Conservation (phyloP, 2,113 vertebrate species). For the Rostratula benghalensis region DNA sequence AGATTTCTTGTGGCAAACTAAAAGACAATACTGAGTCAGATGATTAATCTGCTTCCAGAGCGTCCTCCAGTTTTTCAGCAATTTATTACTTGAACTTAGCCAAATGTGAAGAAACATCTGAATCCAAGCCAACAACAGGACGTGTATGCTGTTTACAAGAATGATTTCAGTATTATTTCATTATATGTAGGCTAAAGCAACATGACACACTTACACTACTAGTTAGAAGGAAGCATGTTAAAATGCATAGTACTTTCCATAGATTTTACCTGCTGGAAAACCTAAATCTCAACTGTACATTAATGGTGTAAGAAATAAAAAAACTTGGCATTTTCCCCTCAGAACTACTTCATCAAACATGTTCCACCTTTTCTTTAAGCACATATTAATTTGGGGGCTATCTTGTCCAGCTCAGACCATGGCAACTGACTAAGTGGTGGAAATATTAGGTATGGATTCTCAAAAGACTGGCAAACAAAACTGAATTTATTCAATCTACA, state of each 20-base stretch:
- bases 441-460: background rate
- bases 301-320: background rate
- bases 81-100: conserved; percentile 37
- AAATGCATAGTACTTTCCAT: background rate
- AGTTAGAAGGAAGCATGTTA: background rate
- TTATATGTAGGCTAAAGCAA: background rate
- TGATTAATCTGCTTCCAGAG: conserved; percentile 61
- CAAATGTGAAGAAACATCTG: conserved; percentile 57
- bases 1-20: conserved; percentile 49
- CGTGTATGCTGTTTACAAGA: background rate
- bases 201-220: background rate
- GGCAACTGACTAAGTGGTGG: background rate
- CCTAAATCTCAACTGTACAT: background rate
- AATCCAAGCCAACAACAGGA: conserved; percentile 49
- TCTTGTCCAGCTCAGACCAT: background rate
- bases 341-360: background rate
- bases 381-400: background rate
- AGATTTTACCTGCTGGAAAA: background rate
- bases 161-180: conserved; percentile 7
- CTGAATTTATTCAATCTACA: background rate
- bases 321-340: background rate
- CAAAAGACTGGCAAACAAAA: background rate
- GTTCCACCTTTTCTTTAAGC: background rate
- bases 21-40: conserved; percentile 57
- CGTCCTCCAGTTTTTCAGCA: conserved; percentile 30